These are phyloP conservation scores for Opisthocomus hoazin DNA, from an alignment of 2,113 vertebrate genomes.

Conservation along the genomic window DNA sequence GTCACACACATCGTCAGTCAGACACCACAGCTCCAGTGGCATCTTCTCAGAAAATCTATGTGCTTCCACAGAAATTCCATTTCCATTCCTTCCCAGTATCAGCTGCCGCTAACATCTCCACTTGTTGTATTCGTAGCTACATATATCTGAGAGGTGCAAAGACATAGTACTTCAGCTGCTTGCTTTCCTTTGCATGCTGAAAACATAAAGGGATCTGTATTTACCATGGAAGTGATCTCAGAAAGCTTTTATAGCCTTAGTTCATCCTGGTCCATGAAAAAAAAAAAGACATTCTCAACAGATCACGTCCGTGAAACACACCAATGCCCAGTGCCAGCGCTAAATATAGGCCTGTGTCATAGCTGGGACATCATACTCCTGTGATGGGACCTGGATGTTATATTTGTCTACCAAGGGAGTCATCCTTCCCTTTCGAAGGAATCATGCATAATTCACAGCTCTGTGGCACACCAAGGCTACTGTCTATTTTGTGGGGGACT, in stretches of 20 bases:
- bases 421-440: too few relatives aligned
- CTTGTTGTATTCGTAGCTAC: not conserved
- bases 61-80: not conserved
- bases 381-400: not conserved
- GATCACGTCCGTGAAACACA: not conserved
- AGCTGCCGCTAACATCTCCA: not conserved
- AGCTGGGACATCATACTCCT: fast-evolving
- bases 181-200: not conserved
- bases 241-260: not conserved
- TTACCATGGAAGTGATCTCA: not conserved
- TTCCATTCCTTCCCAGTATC: not conserved
- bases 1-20: not conserved
- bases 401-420: not conserved
- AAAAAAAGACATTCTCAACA: not conserved
- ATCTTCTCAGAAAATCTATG: not conserved
- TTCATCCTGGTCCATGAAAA: not conserved
- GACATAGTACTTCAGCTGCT: not conserved
- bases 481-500: not conserved
- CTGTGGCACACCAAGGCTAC: not conserved
- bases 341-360: not conserved
- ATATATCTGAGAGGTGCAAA: not conserved
- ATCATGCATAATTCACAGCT: fast-evolving
- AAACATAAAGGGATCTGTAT: not conserved
- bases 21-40: not conserved
- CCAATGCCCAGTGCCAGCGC: not conserved